Evolutionary conservation across 1,140 invertebrate species (phyloP).

Genomic region (Gryon sp.): DNA sequence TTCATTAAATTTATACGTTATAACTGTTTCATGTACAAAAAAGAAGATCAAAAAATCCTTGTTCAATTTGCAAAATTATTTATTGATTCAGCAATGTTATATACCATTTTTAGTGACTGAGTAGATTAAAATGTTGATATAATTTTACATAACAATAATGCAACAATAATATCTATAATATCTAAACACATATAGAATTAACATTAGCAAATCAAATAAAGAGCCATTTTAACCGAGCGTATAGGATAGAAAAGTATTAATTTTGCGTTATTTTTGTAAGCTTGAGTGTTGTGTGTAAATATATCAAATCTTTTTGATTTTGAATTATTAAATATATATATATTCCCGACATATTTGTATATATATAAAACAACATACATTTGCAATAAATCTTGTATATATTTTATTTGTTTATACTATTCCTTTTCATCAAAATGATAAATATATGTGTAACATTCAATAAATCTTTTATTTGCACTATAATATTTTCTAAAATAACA

Average conservation of each 20-base stretch:
- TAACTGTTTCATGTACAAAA: background rate
- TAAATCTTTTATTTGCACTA: constrained; percentile 49
- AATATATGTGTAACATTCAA: constrained; percentile 42
- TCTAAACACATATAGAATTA: constrained; percentile 48
- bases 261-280: constrained; percentile 15
- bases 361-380: constrained; percentile 26
- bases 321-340: constrained; percentile 26
- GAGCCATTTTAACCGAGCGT: constrained; percentile 25
- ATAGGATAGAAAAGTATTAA: constrained; percentile 24
- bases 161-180: constrained; percentile 51
- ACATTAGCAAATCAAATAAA: constrained; percentile 37
- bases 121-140: constrained; percentile 67
- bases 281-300: constrained; percentile 18
- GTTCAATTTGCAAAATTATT: constrained; percentile 70
- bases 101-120: constrained; percentile 67
- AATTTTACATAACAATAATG: constrained; percentile 55
- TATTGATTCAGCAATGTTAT: constrained; percentile 66
- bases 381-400: constrained; percentile 24
- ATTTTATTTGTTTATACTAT: constrained; percentile 14
- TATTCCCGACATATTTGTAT: constrained; percentile 13
- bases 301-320: constrained; percentile 24
- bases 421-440: constrained; percentile 30
- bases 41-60: background rate
- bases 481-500: constrained; percentile 37
- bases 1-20: background rate